Base-by-base conservation (phyloP, 2,113 vertebrate species). In the Serinus canaria region DNA sequence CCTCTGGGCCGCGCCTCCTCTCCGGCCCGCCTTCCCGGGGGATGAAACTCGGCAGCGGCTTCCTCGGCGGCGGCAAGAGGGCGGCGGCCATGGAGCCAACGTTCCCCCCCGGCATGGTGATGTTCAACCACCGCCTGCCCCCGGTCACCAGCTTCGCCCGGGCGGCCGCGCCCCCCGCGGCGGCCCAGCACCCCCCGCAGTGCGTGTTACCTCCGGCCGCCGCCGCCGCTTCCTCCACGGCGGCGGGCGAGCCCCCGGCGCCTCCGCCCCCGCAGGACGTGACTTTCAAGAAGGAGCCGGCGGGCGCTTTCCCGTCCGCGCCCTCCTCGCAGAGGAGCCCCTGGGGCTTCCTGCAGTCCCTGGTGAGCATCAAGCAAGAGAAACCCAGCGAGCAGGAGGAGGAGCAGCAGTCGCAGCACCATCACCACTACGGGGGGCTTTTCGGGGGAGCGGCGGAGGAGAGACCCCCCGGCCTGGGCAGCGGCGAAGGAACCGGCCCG, bases 81-180 rank as follows among this genome's bases (percentile, higher is more conserved):
- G 95, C 99, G 98, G 98, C 96, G 97, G 98, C 96, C 95, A 99
- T 99, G 99, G 99, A 99, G 97, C 98, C 99, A 95, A 98, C 98
- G 92, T 99, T 99, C 72, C 97, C 99, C 90, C 98, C 98, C 91
- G 97, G 99, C 96, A 99, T 99, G 99, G 98, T 99, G 87, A 99
- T 99, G 99, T 99, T 99, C 98, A 99, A 99, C 97, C 99, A 99
- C 98, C 98, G 99, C 94, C 97, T 99, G 89, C 99, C 99, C 59
- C 99, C 99, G 41, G 99, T 99, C 97, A 98, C 99, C 98, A 99
- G 99, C 98, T 99, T 99, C 96, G 98, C 99, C n/a, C 98, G 99
- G 87, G 98, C 99, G 93, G 98, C 99, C 83, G 98, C 98, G 58
- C 96, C 95, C 64, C 98, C 98, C 97, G 97, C 98, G 30, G 97